Base-by-base conservation (phyloP, 64 coral and sea anemone genomes). In the Actinia tenebrosa region DNA sequence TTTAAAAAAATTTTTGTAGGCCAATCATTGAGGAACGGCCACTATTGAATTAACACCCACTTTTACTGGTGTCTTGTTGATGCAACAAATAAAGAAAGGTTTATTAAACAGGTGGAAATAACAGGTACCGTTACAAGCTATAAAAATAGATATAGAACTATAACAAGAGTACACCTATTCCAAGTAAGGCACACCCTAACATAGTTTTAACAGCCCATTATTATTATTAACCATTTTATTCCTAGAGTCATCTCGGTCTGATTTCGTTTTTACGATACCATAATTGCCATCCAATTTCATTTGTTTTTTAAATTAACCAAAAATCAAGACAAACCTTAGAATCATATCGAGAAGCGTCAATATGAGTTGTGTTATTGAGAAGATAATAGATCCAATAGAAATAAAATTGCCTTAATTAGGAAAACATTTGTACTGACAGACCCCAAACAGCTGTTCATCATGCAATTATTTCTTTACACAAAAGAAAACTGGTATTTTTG, bases 61-160 rank as follows among this genome's bases (percentile, higher is more conserved):
- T 25, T 18, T 42, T 30, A 8, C 13, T 15, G 25, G 23, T 27
- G 27, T 25, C 42, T 10, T 75, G n/a, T 75, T 43, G n/a, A 75
- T 75, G 22, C 69, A 30, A 75, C 56, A 30, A 7, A 71, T 22
- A 71, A 75, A 75, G n/a, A 72, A 80, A 87, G 86, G 16, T 19
- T 11, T 27, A 75, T 7, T 42, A 69, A 84, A 60, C 26, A 15
- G 22, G 68, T 60, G 8, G 22, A 78, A 15, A n/a, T 58, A 60
- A 91, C 56, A 60, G 69, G 56, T 86, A 86, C 43, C 45, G 16
- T 80, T 45, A 71, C 54, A 56, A 83, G 53, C 79, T 69, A 26
- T 62, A 19, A 86, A 79, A 86, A 77, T 56, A 79, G 3, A 77
- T 75, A 78, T 54, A 78, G 53, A 13, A 10, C 13, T 42, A 30